Percentiles rank a stretch among this genome's conserved stretches.
Evolutionary conservation across 2,113 vertebrate species (phyloP).

Genomic region (Rhinichthys klamathensis): DNA sequence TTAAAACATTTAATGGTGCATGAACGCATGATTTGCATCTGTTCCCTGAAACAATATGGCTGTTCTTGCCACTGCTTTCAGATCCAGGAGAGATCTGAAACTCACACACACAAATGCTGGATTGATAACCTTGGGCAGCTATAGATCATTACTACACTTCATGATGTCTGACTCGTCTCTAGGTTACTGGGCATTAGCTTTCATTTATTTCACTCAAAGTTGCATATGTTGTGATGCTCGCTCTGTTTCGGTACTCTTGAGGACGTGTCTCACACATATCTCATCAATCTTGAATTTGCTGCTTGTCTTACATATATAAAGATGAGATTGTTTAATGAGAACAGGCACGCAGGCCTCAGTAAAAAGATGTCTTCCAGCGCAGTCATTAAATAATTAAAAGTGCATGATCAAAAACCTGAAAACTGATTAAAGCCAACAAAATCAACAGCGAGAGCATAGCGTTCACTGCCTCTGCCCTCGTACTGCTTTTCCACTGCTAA

Average conservation of each 20-base stretch:
- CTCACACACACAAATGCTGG: not conserved
- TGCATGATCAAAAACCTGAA: slow-evolving; percentile 16
- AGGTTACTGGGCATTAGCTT: not conserved
- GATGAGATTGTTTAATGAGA: slow-evolving; percentile 15
- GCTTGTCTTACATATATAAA: slow-evolving; percentile 7
- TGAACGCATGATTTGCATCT: slow-evolving; percentile 32
- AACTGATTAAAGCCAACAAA: slow-evolving; percentile 5
- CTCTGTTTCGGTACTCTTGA: not conserved
- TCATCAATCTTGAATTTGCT: slow-evolving; percentile 35
- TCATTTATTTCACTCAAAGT: slow-evolving; percentile 19
- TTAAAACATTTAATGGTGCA: slow-evolving; percentile 46
- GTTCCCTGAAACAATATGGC: slow-evolving; percentile 22
- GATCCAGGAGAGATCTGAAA: not conserved
- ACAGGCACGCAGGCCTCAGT: not conserved
- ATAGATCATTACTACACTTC: not conserved
- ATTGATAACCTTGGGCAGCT: slow-evolving; percentile 14
- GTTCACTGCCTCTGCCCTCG: not conserved
- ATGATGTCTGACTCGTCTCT: not conserved
- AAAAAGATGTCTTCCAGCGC: slow-evolving; percentile 1
- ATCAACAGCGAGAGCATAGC: not conserved
- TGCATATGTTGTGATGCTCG: not conserved
- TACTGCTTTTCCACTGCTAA: not conserved
- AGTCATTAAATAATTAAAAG: slow-evolving; percentile 35
- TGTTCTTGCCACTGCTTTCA: not conserved
- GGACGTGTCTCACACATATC: not conserved